Percentiles rank a stretch among this genome's conserved stretches.
These are phyloP conservation scores for Acanthiza pusilla DNA, from an alignment of 2,797 vertebrate genomes.

Conservation along the genomic window DNA sequence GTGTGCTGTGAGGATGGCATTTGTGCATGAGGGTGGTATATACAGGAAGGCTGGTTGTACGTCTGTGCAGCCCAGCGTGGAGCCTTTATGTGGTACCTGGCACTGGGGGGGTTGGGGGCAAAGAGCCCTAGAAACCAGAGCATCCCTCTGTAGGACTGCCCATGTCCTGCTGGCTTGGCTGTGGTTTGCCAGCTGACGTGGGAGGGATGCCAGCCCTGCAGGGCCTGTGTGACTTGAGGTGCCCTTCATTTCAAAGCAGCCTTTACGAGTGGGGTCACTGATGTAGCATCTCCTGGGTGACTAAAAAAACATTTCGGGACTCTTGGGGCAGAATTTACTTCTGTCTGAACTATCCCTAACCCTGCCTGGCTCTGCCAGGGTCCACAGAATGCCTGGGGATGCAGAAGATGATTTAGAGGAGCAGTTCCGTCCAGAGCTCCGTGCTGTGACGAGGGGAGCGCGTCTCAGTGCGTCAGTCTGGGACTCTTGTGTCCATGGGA, in stretches of 20 bases:
- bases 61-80: neutral
- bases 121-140: neutral
- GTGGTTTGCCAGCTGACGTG: neutral
- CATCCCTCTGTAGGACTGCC: neutral
- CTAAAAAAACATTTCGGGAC: neutral
- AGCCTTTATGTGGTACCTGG: neutral
- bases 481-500: neutral
- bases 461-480: neutral
- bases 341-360: neutral
- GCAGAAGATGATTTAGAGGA: neutral
- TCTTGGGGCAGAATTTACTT: neutral
- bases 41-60: neutral
- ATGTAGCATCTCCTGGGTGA: neutral
- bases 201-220: neutral
- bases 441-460: accelerated
- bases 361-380: neutral
- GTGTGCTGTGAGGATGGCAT: neutral
- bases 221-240: neutral
- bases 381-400: neutral
- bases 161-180: neutral
- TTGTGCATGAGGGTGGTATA: neutral
- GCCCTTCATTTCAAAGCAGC: neutral
- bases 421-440: neutral
- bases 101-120: neutral
- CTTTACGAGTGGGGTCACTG: neutral